Conservation (phyloP, 2,113 vertebrate species). For the Buteo buteo region DNA sequence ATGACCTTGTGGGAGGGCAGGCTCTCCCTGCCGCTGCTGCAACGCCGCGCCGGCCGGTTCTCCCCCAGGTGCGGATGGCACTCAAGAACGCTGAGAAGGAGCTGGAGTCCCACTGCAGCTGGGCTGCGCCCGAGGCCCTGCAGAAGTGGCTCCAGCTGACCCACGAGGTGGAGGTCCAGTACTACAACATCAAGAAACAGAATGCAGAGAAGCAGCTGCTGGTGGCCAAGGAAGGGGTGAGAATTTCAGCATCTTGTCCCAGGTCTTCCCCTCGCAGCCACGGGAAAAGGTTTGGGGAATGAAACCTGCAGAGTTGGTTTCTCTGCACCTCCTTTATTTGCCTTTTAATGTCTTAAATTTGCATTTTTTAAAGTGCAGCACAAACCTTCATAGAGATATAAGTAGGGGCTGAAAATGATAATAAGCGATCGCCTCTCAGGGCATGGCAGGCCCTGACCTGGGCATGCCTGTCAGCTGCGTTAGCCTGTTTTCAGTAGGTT, state of each 20-base stretch:
- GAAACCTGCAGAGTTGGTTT: too few relatives aligned
- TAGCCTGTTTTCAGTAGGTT: accelerated
- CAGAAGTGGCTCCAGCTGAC: conserved; percentile 99
- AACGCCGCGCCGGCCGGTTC: not conserved
- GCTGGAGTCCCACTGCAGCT: conserved; percentile 89
- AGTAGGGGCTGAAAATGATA: not conserved
- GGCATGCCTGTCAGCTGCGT: accelerated
- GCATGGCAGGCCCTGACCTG: accelerated
- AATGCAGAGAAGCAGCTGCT: conserved; percentile 93
- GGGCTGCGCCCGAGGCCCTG: conserved; percentile 89
- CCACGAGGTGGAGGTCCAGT: conserved; percentile 96
- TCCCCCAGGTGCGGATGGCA: conserved; percentile 88
- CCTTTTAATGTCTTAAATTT: not conserved
- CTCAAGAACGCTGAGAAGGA: conserved; percentile 96
- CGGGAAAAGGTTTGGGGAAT: accelerated
- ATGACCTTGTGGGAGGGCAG: not conserved
- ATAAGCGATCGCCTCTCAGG: accelerated
- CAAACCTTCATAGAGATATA: not conserved
- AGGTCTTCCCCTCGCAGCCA: accelerated
- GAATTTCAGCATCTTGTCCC: not conserved
- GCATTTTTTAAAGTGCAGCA: not conserved
- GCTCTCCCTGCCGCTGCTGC: not conserved
- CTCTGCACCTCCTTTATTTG: not conserved
- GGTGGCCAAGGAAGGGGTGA: conserved; percentile 95
- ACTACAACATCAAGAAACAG: conserved; percentile 98